Evolutionary conservation across 2,113 vertebrate genomes (phyloP), one percentile per base, ranked within the genome.

Genomic region (Centropus unirufus): DNA sequence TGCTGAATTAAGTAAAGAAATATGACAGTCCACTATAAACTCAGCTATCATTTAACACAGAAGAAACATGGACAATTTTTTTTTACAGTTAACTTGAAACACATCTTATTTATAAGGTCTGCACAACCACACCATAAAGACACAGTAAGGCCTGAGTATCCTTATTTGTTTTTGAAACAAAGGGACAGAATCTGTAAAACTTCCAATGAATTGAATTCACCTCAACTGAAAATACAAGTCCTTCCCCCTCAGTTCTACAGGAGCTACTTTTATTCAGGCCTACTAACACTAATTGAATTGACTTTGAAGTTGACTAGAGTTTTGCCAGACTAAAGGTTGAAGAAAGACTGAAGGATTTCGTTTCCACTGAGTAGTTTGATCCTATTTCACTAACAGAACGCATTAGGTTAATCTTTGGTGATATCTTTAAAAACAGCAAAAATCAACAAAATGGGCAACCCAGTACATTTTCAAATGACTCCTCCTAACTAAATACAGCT

Each of bases 21-120:
- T 98, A 97, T 98, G 98, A 98, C 98, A 98, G 97, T 94, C 97
- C 92, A 94, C 96, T 84, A 97, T 98, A 98, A 99, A 98, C 98
- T 98, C 80, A 97, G 98, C 96, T 98, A 98, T 98, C 98, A 96
- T 95, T 97, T 98, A 97, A 97, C 97, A 95, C 78, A 94, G 95
- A 63, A 95, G 95, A 98, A 97, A 96, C 93, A 97, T 82, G 96
- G 94, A 80, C 87, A 94, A 96, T 97, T 97, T 97, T 97, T 97
- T 97, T 98, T 97, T 90, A 83, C 81, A 77, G 83, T 86, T 96
- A 83, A 92, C 93, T 97, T 64, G 46, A 90, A 97, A 95, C 91
- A 94, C 8, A 26, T 81, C 85, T 92, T 64, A 87, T 84, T 95
- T 86, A 27, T 32, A 91, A 83, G 57, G 57, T 84, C 87, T 91